Evolutionary conservation across 2,888 invertebrate species (phyloP).

Genomic region (Kryphioiulus occultus): DNA sequence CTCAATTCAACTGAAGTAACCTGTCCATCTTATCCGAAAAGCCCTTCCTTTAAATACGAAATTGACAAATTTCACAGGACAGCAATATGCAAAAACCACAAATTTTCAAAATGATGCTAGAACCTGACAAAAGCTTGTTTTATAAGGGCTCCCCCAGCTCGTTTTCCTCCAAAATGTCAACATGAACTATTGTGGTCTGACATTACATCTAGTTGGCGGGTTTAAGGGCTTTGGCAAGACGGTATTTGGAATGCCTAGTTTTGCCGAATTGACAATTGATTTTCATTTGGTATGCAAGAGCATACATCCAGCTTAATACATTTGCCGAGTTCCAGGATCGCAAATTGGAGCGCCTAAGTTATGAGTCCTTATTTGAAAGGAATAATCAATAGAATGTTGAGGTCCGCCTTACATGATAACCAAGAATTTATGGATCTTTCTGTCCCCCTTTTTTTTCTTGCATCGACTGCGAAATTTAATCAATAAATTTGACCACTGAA

Average conservation of each 20-base stretch:
- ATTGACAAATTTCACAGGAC: too few species aligned
- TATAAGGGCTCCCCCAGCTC: too few species aligned
- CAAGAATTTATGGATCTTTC: neutral
- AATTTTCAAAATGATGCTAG: neutral
- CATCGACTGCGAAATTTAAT: neutral
- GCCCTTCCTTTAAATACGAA: too few species aligned
- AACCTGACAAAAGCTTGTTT: neutral
- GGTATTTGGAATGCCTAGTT: neutral
- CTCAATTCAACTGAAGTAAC: too few species aligned
- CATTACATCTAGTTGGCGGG: neutral
- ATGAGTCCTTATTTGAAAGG: slow-evolving; percentile 9
- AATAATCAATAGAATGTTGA: slow-evolving; percentile 8
- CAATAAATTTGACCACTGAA: slow-evolving; percentile 23
- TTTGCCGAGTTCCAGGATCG: neutral
- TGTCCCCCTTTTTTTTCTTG: neutral
- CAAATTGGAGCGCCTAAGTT: slow-evolving; percentile 17
- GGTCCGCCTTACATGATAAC: slow-evolving; percentile 23
- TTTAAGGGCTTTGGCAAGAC: neutral
- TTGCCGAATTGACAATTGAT: slow-evolving; percentile 10
- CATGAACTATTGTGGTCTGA: neutral
- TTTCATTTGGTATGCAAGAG: slow-evolving; percentile 17
- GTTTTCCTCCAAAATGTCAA: neutral
- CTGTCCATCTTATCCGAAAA: too few species aligned
- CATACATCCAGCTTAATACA: neutral
- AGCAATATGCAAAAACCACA: too few species aligned